Percentiles rank a stretch among this genome's conserved stretches.
phyloP scores from a whole-genome alignment of 1,140 invertebrate species.

The Drosophila subobscura region DNA sequence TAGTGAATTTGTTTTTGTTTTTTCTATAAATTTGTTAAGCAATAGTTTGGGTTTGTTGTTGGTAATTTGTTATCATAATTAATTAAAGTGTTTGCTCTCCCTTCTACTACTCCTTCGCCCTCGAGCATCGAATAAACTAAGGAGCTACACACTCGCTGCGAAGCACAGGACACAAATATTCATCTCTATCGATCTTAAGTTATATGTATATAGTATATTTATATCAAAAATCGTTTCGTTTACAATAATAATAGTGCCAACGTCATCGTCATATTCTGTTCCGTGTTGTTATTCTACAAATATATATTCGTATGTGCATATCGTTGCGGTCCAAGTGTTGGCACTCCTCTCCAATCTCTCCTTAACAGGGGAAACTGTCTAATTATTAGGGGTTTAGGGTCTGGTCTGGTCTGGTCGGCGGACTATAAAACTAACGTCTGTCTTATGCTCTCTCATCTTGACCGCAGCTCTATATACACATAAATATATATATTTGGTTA shows the following conservation, averaged over 20 bases:
- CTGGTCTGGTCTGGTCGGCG: too few relatives aligned
- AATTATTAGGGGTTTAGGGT: constrained; percentile 1
- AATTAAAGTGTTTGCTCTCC: constrained; percentile 44
- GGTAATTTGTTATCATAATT: constrained; percentile 68
- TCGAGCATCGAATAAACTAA: constrained; percentile 48
- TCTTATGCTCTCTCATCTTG: too few relatives aligned
- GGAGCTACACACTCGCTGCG: constrained; percentile 46
- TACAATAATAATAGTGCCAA: constrained; percentile 57
- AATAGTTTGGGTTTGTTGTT: constrained; percentile 39
- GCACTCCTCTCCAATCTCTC: constrained; percentile 2
- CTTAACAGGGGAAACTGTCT: neutral
- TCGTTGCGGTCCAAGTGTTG: constrained; percentile 12
- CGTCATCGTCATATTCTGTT: constrained; percentile 9
- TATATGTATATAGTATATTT: constrained; percentile 66
- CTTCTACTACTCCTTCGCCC: neutral
- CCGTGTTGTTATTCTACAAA: constrained; percentile 19
- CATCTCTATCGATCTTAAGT: constrained; percentile 60
- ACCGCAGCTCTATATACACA: constrained; percentile 32
- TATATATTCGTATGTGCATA: constrained; percentile 40
- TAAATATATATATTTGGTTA: constrained; percentile 50
- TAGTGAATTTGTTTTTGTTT: constrained; percentile 52
- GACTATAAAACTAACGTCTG: too few relatives aligned
- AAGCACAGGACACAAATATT: constrained; percentile 64
- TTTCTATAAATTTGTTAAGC: constrained; percentile 56
- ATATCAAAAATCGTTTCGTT: constrained; percentile 68